phyloP scores from a whole-genome alignment of 23 tunicate genomes.

The Clavelina lepadiformis region DNA sequence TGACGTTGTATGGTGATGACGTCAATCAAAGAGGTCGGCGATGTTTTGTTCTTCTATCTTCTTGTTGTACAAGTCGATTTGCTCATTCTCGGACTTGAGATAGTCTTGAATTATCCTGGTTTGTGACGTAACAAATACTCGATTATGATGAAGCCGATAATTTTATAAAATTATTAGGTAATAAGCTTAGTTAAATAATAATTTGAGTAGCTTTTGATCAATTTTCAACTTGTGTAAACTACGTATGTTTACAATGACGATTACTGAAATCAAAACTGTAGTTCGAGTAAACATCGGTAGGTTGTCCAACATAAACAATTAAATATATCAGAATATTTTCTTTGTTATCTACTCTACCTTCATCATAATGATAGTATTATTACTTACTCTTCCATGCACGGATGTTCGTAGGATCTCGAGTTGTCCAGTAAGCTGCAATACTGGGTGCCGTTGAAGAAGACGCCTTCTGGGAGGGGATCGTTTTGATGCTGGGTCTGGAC shows the following conservation, averaged over 20 bases:
- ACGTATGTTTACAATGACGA: no score
- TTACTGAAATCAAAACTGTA: no score
- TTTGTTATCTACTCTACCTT: not conserved
- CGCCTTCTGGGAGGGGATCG: slow-evolving; percentile 72
- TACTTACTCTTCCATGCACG: slow-evolving; percentile 40
- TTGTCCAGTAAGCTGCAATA: slow-evolving; percentile 72
- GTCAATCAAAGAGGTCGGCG: slow-evolving; percentile 16
- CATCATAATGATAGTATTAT: not conserved
- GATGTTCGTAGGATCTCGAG: slow-evolving; percentile 52
- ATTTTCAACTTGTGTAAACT: no score
- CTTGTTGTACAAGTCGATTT: slow-evolving; percentile 55
- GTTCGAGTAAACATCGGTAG: no score
- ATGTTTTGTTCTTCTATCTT: slow-evolving; percentile 31
- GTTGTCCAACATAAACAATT: no score
- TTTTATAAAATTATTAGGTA: no score
- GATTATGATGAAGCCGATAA: not conserved
- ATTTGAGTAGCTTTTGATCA: no score
- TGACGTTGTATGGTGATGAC: slow-evolving; percentile 3
- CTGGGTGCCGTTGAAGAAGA: slow-evolving; percentile 72
- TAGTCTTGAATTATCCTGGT: slow-evolving; percentile 54
- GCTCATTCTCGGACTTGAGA: slow-evolving; percentile 39
- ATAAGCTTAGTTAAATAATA: no score
- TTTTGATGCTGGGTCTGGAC: slow-evolving; percentile 32
- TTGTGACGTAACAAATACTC: not conserved
- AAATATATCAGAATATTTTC: not conserved